A percentile compares a stretch with the other conserved stretches of the same genome.
phyloP scores from a whole-genome alignment of 1,140 invertebrate genomes.

The Sinella curviseta region DNA sequence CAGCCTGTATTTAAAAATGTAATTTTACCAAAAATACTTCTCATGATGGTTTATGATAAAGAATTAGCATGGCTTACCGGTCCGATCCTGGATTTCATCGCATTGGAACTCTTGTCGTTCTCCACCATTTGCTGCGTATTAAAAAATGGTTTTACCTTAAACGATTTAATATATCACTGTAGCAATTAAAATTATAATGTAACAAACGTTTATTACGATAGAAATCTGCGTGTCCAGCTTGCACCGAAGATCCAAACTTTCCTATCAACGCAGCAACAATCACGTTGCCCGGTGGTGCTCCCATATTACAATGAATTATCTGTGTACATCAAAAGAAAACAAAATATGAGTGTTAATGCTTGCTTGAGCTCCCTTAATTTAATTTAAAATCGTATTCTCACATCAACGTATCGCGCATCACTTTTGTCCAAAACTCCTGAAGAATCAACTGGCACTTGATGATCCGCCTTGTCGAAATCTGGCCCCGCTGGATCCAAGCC shows the following conservation, averaged over 20 bases:
- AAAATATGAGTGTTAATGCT: background rate
- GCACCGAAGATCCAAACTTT: background rate
- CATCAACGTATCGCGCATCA: background rate
- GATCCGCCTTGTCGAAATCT: background rate
- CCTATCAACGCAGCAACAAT: background rate
- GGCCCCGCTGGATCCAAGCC: background rate
- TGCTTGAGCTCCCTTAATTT: background rate
- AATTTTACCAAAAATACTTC: background rate
- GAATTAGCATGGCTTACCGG: background rate
- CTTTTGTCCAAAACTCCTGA: background rate
- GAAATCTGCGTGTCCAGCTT: background rate
- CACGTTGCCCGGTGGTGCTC: background rate
- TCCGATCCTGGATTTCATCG: background rate
- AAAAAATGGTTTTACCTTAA: background rate
- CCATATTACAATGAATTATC: conserved; percentile 14
- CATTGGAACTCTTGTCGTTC: background rate
- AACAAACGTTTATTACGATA: background rate
- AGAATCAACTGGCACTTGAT: background rate
- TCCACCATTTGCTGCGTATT: background rate
- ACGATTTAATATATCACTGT: background rate
- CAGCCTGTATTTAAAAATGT: background rate
- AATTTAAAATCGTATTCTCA: background rate
- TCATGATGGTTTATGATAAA: background rate
- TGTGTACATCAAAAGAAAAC: too few relatives aligned
- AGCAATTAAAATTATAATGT: background rate